Evolutionary conservation across 2,797 vertebrate genomes (phyloP), one percentile per base, ranked within the genome.

Genomic region (Iguana delicatissima): DNA sequence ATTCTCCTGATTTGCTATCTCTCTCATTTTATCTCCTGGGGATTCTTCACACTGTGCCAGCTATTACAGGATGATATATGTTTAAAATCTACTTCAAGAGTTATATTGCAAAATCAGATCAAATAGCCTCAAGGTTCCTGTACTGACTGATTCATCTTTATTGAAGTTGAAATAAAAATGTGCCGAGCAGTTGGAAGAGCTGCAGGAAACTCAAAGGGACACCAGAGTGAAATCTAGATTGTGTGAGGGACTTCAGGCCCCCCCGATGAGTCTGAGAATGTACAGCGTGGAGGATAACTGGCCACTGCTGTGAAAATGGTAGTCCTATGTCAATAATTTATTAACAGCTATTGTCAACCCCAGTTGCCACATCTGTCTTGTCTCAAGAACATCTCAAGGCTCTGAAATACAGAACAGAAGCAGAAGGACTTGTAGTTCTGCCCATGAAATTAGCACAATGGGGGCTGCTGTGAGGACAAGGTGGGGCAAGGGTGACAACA

Each of bases 21-120:
- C 22, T 74, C 74, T 24, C 6, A 8, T 88, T 88, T 73, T 6
- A 80, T 64, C 77, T 76, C 57, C 55, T 64, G 69, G 57, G 50
- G n/a, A 80, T 89, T 89, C 89, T 80, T 69, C 72, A 20, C 87
- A 82, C 57, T 20, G 18, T 67, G 9, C 81, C 57, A 87, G 29
- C 64, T 50, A 74, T 82, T 55, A 76, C 77, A 81, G 77, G 55
- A 87, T 84, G 89, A 62, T n/a, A 77, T 86, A 76, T 82, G 77
- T 91, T 89, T 77, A 91, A 89, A 86, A 82, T 62, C 13, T 35
- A 59, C 84, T 81, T 86, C 67, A 86, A 91, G 84, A 35, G 9
- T 62, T 86, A 42, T 57, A 82, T 86, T 86, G 50, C 62, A 86
- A 89, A 86, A 89, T 59, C 1, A 83, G 84, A 90, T 83, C 72